A percentile compares a stretch with the other conserved stretches of the same genome.
Evolutionary conservation across 1,140 invertebrate genomes (phyloP).

Genomic region (Eubasilissa regina): DNA sequence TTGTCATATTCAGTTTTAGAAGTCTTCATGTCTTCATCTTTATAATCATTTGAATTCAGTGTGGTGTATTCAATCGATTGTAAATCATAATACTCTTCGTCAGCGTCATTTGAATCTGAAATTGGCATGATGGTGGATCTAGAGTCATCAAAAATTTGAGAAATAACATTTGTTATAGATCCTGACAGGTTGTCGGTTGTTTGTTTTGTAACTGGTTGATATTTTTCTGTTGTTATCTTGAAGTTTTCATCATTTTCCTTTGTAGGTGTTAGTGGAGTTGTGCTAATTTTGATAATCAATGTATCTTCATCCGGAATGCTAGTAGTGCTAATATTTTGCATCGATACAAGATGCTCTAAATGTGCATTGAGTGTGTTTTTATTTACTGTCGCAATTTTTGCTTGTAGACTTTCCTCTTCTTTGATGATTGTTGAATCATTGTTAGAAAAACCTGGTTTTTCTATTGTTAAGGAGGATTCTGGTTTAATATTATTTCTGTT

Average conservation of each 20-base stretch:
- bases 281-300: background rate
- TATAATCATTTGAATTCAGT: slow-evolving; percentile 4
- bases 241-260: background rate
- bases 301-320: background rate
- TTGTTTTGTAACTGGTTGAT: slow-evolving; percentile 40
- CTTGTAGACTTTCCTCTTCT: too few species aligned
- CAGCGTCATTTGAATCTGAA: slow-evolving; percentile 1
- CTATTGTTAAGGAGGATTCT: background rate
- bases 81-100: background rate
- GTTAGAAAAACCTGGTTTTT: too few species aligned
- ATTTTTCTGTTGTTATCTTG: slow-evolving; percentile 29
- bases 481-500: slow-evolving; percentile 16
- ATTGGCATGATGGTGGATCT: slow-evolving; percentile 44
- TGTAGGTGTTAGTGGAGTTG: slow-evolving; percentile 9
- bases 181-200: slow-evolving; percentile 46
- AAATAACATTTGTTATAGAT: slow-evolving; percentile 56
- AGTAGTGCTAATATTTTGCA: too few species aligned
- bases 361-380: too few species aligned
- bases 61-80: slow-evolving; percentile 4
- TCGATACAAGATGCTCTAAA: too few species aligned
- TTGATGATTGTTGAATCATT: too few species aligned
- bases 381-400: too few species aligned
- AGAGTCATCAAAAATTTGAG: slow-evolving; percentile 54
- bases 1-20: too few species aligned
- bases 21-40: slow-evolving; percentile 5